Evolutionary conservation across 2,888 invertebrate species (phyloP).

Genomic region (Athalia rosae): DNA sequence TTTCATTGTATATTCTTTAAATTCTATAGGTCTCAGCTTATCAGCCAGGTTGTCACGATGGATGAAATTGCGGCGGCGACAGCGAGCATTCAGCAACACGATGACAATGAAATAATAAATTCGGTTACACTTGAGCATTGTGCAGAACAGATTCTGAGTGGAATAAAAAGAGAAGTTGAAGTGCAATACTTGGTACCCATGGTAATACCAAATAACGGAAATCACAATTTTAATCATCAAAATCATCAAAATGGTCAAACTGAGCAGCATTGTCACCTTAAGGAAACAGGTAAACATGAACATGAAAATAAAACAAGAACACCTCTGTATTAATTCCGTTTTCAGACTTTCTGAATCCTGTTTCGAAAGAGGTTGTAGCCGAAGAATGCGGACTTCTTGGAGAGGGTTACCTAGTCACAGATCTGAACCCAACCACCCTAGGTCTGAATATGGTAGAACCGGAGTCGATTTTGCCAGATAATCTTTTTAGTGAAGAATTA

Average conservation of each 20-base stretch:
- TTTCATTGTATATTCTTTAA: not conserved
- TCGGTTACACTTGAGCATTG: constrained; percentile 75
- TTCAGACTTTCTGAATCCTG: constrained; percentile 78
- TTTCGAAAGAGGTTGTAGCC: constrained; percentile 86
- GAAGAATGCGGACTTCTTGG: constrained; percentile 85
- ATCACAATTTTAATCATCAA: constrained; percentile 49
- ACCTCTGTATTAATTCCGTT: constrained; percentile 49
- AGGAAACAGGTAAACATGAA: constrained; percentile 65
- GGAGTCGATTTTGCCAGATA: constrained; percentile 74
- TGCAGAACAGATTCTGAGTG: constrained; percentile 78
- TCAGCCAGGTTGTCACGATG: constrained; percentile 61
- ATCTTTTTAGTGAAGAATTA: constrained; percentile 75
- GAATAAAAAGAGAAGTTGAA: constrained; percentile 77
- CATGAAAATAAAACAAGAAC: too few species aligned
- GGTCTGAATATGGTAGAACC: constrained; percentile 75
- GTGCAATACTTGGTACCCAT: constrained; percentile 76
- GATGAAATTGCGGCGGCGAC: constrained; percentile 77
- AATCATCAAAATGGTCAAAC: constrained; percentile 48
- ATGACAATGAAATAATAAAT: constrained; percentile 58
- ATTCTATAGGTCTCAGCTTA: constrained; percentile 22
- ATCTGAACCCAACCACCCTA: constrained; percentile 75
- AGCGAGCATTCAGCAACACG: constrained; percentile 74
- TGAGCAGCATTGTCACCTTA: constrained; percentile 60
- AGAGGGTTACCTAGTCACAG: constrained; percentile 76
- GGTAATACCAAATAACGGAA: constrained; percentile 60